Evolutionary conservation across 2,113 vertebrate genomes (phyloP).

Genomic region (Antechinus stuartii): DNA sequence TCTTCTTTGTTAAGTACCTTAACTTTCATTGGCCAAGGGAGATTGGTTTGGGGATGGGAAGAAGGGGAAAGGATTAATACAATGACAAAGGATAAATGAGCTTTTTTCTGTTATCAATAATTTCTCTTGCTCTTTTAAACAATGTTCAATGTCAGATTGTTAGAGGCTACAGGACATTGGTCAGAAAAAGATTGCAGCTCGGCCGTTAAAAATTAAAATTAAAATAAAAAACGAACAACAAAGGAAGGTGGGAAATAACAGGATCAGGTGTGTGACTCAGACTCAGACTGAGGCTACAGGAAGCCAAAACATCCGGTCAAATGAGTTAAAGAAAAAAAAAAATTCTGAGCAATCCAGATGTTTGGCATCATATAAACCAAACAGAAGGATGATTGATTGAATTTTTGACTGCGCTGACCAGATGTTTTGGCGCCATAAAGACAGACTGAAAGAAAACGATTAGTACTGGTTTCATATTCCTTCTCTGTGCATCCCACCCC

Average conservation of each 20-base stretch:
- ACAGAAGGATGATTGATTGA: slow-evolving; percentile 67
- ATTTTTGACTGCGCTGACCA: slow-evolving; percentile 71
- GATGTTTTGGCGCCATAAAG: slow-evolving; percentile 73
- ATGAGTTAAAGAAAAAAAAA: slow-evolving; percentile 70
- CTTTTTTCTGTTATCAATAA: background rate
- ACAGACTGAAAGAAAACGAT: slow-evolving; percentile 67
- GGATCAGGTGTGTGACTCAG: slow-evolving; percentile 4
- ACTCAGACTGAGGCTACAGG: slow-evolving; percentile 48
- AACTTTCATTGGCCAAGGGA: background rate
- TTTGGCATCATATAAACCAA: slow-evolving; percentile 70
- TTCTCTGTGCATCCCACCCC: slow-evolving; percentile 25
- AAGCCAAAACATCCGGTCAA: slow-evolving; percentile 66
- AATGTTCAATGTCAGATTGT: background rate
- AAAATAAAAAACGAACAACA: slow-evolving; percentile 27
- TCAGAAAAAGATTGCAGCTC: slow-evolving; percentile 33
- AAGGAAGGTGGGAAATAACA: slow-evolving; percentile 30
- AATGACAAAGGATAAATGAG: background rate
- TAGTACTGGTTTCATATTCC: slow-evolving; percentile 63
- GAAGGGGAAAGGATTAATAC: background rate
- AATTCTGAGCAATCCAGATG: slow-evolving; percentile 72
- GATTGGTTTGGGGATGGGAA: background rate
- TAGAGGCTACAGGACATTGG: background rate
- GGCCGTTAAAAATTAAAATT: background rate
- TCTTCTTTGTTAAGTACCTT: slow-evolving; percentile 43
- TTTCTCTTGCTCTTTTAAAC: slow-evolving; percentile 13